These are phyloP conservation scores for Pocillopora meandrina DNA, from an alignment of 92 coral and sea anemone species.

Conservation along the genomic window DNA sequence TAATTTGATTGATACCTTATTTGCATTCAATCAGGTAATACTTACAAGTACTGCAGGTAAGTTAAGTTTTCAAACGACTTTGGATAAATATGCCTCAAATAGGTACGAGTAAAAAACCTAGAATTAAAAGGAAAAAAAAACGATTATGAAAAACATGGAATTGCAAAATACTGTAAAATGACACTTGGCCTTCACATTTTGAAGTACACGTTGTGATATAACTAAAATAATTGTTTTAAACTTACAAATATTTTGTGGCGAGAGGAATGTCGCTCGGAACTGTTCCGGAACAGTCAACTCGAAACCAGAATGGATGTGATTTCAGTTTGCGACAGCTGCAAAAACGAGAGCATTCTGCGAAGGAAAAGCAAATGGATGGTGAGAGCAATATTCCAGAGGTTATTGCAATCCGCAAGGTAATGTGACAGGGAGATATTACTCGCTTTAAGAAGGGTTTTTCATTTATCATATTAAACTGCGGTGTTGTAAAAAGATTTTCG, in stretches of 20 bases:
- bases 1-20: background rate
- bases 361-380: background rate
- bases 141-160: no score
- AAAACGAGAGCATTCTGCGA: background rate
- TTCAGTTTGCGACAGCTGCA: conserved; percentile 2
- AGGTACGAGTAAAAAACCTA: background rate
- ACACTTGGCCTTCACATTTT: no score
- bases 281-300: background rate
- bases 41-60: conserved; percentile 21
- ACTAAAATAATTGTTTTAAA: background rate
- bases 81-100: background rate
- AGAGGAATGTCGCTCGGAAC: background rate
- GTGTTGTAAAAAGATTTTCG: no score
- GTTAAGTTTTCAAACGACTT: background rate
- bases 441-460: no score
- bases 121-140: background rate
- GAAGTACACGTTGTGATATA: no score
- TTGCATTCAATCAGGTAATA: background rate
- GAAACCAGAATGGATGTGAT: conserved; percentile 20
- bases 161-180: no score
- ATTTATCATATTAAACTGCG: no score
- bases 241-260: conserved; percentile 10
- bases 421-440: no score
- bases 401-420: no score
- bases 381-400: background rate